A percentile compares a stretch with the other conserved stretches of the same genome.
phyloP scores from a whole-genome alignment of 2,113 vertebrate species.

The Neofelis nebulosa region DNA sequence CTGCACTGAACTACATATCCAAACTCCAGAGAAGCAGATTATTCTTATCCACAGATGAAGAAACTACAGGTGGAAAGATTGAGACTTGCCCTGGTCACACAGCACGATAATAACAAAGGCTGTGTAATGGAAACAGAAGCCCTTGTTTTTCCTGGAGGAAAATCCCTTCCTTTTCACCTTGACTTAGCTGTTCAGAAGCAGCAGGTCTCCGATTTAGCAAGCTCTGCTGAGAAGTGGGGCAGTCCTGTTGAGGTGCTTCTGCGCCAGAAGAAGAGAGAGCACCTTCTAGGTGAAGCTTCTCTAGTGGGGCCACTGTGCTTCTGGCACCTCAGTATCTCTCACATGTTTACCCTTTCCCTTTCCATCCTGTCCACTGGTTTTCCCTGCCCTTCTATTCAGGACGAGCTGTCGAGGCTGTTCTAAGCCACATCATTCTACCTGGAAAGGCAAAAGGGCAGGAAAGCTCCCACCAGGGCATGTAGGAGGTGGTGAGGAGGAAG shows the following conservation, averaged over 20 bases:
- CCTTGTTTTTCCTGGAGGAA: neutral
- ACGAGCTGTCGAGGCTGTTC: neutral
- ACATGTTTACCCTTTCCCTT: neutral
- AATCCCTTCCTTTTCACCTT: neutral
- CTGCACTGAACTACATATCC: neutral
- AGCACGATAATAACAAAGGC: neutral
- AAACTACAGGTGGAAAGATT: neutral
- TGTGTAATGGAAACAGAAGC: neutral
- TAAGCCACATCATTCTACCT: neutral
- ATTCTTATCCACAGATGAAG: neutral
- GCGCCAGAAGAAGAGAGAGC: neutral
- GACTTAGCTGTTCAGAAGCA: neutral
- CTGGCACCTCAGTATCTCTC: neutral
- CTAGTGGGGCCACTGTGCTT: neutral
- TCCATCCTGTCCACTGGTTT: neutral
- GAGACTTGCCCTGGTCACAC: neutral
- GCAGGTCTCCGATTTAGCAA: neutral
- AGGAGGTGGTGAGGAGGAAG: neutral
- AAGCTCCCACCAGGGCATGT: neutral
- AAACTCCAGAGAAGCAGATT: neutral
- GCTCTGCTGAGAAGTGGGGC: neutral
- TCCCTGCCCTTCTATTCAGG: neutral
- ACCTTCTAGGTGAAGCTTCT: neutral
- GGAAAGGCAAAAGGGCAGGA: slow-evolving; percentile 39
- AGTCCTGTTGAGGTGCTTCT: neutral